Percentiles rank a stretch among this genome's conserved stretches.
Evolutionary conservation across 2,888 invertebrate species (phyloP).

Genomic region (Athrips mouffetella): DNA sequence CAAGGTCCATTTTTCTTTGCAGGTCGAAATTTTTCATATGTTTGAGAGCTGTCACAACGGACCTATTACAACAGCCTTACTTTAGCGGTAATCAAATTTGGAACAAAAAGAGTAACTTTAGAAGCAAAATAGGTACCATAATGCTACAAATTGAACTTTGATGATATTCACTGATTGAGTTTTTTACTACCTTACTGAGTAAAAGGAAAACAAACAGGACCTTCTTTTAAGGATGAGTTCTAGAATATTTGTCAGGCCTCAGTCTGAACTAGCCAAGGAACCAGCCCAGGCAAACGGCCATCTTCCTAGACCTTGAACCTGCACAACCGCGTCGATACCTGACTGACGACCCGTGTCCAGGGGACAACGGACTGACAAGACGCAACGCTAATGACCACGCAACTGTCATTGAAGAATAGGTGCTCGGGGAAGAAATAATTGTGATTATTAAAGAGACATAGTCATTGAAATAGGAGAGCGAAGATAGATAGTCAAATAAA

Average conservation of each 20-base stretch:
- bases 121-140: too few relatives aligned
- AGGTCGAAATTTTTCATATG: too few relatives aligned
- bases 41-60: too few relatives aligned
- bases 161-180: too few relatives aligned
- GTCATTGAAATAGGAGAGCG: not conserved
- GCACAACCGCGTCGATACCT: not conserved
- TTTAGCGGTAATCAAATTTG: too few relatives aligned
- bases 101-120: too few relatives aligned
- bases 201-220: not conserved
- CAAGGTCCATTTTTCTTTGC: too few relatives aligned
- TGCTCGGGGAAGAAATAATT: not conserved
- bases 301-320: conserved; percentile 8
- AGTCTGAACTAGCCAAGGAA: not conserved
- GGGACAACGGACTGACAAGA: not conserved
- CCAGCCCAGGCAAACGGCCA: not conserved
- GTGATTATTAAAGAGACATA: not conserved
- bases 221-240: not conserved
- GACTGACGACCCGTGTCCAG: conserved; percentile 5
- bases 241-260: not conserved
- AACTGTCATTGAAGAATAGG: too few relatives aligned
- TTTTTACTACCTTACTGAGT: too few relatives aligned
- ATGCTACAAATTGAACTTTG: too few relatives aligned
- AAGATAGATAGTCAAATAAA: not conserved
- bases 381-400: not conserved
- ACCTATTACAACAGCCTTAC: too few relatives aligned